A percentile compares a stretch with the other conserved stretches of the same genome.
phyloP scores from a whole-genome alignment of 2,113 vertebrate genomes.

The Myiozetetes cayanensis region DNA sequence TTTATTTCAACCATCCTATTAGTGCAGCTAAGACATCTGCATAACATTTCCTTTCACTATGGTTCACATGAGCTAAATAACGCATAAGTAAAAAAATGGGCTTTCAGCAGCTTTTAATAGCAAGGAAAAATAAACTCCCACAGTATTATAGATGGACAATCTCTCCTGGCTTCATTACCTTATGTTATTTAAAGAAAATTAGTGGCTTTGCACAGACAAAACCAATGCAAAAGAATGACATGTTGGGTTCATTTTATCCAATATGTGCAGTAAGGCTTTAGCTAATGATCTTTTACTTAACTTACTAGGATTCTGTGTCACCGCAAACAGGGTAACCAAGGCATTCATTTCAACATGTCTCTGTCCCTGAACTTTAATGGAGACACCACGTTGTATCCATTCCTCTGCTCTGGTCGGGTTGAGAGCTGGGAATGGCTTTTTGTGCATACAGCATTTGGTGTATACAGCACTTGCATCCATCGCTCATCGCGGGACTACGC shows the following conservation, averaged over 20 bases:
- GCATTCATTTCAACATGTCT: neutral
- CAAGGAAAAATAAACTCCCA: slow-evolving; percentile 30
- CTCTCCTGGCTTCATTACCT: neutral
- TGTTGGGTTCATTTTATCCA: neutral
- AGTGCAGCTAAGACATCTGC: neutral
- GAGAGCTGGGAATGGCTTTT: neutral
- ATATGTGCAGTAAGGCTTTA: neutral
- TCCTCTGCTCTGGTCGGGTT: neutral
- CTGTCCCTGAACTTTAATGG: neutral
- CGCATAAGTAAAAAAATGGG: neutral
- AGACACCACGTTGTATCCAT: fast-evolving
- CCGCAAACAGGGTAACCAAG: neutral
- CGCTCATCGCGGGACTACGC: fast-evolving
- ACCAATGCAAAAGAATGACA: neutral
- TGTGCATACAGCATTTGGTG: no score
- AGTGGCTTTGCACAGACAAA: slow-evolving; percentile 3
- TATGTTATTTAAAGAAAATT: slow-evolving; percentile 11
- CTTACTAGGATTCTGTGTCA: neutral
- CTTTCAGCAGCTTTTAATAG: slow-evolving; percentile 27
- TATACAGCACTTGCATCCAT: neutral
- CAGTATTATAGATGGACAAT: neutral
- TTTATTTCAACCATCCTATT: neutral
- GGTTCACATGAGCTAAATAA: neutral
- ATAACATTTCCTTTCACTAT: neutral
- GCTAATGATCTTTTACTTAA: neutral